Conservation (phyloP, 2,113 vertebrate genomes). For the Tyrannus savana region DNA sequence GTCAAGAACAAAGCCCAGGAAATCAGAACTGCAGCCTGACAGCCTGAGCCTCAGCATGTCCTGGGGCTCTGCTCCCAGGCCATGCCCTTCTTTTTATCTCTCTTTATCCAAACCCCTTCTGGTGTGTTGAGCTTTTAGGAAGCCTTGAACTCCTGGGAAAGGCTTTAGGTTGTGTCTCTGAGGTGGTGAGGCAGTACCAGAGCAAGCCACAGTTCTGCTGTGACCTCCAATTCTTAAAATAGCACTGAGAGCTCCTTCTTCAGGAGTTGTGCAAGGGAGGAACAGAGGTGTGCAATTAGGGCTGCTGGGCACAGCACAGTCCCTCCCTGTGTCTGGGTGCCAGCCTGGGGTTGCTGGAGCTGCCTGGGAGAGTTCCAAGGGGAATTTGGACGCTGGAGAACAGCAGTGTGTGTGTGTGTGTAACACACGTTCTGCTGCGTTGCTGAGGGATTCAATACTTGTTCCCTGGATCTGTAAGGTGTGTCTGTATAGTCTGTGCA, state of each 20-base stretch:
- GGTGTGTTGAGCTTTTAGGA: neutral
- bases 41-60: neutral
- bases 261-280: neutral
- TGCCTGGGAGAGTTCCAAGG: neutral
- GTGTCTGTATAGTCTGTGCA: accelerated
- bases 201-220: neutral
- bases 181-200: neutral
- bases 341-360: neutral
- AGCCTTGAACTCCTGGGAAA: neutral
- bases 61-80: neutral
- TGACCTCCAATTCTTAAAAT: neutral
- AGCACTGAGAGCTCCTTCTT: neutral
- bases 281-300: neutral
- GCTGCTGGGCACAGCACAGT: neutral
- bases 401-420: neutral
- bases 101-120: neutral
- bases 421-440: neutral
- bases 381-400: neutral
- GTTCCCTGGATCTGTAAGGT: neutral
- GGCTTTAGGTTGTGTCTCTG: neutral
- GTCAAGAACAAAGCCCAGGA: neutral
- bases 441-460: neutral
- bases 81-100: neutral
- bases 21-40: neutral
- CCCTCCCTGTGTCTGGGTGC: neutral